Evolutionary conservation across 2,888 invertebrate genomes (phyloP).

Genomic region (Anagyrus pseudococci): DNA sequence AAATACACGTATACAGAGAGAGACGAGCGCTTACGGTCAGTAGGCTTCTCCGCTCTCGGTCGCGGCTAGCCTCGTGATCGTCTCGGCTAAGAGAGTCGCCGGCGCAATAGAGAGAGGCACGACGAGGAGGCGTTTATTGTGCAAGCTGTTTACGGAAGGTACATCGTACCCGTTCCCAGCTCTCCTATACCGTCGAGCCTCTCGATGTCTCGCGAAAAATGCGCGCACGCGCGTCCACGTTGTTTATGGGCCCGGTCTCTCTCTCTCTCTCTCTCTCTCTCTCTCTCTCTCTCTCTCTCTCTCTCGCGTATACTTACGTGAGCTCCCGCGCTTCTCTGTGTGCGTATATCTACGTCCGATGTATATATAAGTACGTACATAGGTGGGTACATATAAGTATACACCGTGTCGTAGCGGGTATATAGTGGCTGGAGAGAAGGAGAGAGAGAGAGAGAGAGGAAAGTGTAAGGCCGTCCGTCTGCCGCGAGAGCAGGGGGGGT

Average conservation of each 20-base stretch:
- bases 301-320: not conserved
- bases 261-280: too few relatives aligned
- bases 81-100: not conserved
- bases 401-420: not conserved
- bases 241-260: not conserved
- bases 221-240: not conserved
- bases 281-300: not conserved
- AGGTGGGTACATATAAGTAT: too few relatives aligned
- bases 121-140: conserved; percentile 2
- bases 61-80: too few relatives aligned
- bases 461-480: conserved; percentile 9
- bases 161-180: conserved; percentile 13
- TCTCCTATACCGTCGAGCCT: too few relatives aligned
- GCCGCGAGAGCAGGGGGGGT: not conserved
- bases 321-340: not conserved
- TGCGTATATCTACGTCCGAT: too few relatives aligned
- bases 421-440: not conserved
- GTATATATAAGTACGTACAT: too few relatives aligned
- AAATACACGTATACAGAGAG: too few relatives aligned
- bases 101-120: not conserved
- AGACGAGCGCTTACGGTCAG: too few relatives aligned
- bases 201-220: not conserved
- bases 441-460: conserved; percentile 7
- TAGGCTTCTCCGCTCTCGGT: too few relatives aligned
- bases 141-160: conserved; percentile 37